Conservation (phyloP, 2,113 vertebrate species). For the Lampris megalopsis region DNA sequence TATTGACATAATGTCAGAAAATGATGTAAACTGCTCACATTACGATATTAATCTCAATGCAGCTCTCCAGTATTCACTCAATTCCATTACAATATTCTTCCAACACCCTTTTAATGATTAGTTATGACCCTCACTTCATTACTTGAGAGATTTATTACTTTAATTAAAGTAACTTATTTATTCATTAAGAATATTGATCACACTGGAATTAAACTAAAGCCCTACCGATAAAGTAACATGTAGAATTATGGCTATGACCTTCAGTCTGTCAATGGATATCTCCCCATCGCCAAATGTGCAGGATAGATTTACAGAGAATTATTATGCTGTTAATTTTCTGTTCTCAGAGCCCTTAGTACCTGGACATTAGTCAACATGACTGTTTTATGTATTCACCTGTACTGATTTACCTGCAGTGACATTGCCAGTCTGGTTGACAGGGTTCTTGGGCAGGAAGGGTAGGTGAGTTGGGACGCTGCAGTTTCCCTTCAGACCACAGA, state of each 20-base stretch:
- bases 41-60: too few relatives aligned
- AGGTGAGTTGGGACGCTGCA: slow-evolving; percentile 51
- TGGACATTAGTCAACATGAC: background rate
- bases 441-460: slow-evolving; percentile 55
- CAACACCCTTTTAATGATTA: background rate
- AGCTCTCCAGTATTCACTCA: background rate
- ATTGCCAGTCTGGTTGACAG: slow-evolving; percentile 61
- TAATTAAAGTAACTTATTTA: too few relatives aligned
- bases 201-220: background rate
- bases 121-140: background rate
- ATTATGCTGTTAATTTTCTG: background rate
- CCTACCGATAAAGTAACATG: background rate
- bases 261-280: slow-evolving; percentile 1
- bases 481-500: slow-evolving; percentile 63
- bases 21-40: too few relatives aligned
- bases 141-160: background rate
- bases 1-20: too few relatives aligned
- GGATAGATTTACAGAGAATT: slow-evolving; percentile 9
- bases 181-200: background rate
- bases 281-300: background rate
- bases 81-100: background rate
- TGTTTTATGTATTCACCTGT: background rate
- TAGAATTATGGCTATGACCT: fast-evolving
- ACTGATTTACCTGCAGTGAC: slow-evolving; percentile 57
- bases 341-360: background rate